Conservation (phyloP, 2,113 vertebrate species). For the Microtus pennsylvanicus region DNA sequence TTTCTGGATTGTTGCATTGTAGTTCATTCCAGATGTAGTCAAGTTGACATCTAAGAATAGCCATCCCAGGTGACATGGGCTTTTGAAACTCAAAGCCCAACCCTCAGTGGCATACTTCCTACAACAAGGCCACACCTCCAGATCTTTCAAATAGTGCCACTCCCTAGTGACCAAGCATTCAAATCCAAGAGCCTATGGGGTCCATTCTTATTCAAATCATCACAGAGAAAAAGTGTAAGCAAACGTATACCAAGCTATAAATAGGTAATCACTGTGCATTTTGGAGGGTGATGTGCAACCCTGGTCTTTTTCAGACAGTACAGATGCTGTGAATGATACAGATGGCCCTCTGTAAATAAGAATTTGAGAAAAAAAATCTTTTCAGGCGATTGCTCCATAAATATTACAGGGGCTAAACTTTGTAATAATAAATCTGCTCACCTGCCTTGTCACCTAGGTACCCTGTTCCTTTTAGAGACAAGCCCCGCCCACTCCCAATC, state of each 20-base stretch:
- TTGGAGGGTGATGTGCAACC: not conserved
- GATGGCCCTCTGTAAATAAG: not conserved
- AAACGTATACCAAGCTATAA: not conserved
- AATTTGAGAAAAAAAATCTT: conserved; percentile 27
- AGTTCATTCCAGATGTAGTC: not conserved
- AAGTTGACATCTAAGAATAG: not conserved
- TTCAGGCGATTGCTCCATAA: conserved; percentile 31
- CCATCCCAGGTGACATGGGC: not conserved
- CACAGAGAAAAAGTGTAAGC: not conserved
- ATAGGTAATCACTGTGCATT: not conserved
- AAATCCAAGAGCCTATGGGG: not conserved
- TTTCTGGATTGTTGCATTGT: not conserved
- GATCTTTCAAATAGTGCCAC: not conserved
- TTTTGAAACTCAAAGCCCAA: not conserved
- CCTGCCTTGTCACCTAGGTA: too few relatives aligned
- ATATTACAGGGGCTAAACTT: not conserved
- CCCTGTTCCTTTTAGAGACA: too few relatives aligned
- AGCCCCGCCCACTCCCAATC: too few relatives aligned
- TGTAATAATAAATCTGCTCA: too few relatives aligned
- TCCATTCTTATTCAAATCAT: not conserved
- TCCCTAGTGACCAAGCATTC: not conserved
- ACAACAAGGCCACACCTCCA: not conserved
- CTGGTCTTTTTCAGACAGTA: not conserved
- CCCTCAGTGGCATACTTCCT: not conserved
- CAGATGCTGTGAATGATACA: not conserved